Conservation (phyloP, 2,888 invertebrate species). For the Xylota sylvarum region DNA sequence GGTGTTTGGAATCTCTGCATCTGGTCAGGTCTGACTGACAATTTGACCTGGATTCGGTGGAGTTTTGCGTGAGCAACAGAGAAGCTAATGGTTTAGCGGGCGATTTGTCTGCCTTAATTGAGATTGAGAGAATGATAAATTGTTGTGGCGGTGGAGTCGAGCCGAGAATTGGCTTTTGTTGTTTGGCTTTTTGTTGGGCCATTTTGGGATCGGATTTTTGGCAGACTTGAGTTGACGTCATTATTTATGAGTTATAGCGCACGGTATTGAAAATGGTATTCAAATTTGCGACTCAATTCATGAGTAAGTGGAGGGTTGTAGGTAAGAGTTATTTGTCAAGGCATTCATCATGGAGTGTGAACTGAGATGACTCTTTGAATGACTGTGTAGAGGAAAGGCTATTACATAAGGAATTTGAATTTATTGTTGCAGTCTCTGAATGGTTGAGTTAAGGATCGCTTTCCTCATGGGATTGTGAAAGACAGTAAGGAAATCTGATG, state of each 20-base stretch:
- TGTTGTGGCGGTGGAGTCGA: conserved; percentile 42
- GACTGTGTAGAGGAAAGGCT: neutral
- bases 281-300: conserved; percentile 64
- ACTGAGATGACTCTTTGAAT: conserved; percentile 4
- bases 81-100: conserved; percentile 37
- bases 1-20: conserved; percentile 51
- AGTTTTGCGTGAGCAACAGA: conserved; percentile 52
- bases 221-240: conserved; percentile 57
- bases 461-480: neutral
- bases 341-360: conserved; percentile 42
- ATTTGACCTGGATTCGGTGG: conserved; percentile 73
- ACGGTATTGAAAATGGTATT: conserved; percentile 46
- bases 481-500: neutral
- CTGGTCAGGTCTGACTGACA: conserved; percentile 72
- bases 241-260: conserved; percentile 70
- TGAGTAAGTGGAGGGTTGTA: conserved; percentile 20
- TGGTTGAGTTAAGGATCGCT: neutral
- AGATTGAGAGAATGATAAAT: conserved; percentile 74
- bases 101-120: conserved; percentile 76
- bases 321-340: conserved; percentile 10
- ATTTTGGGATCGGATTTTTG: conserved; percentile 26
- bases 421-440: neutral
- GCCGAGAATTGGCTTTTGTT: conserved; percentile 52
- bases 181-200: conserved; percentile 25
- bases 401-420: conserved; percentile 13